A percentile compares a stretch with the other conserved stretches of the same genome.
These are phyloP conservation scores for Gerris lacustris DNA, from an alignment of 2,888 invertebrate genomes.

Conservation along the genomic window DNA sequence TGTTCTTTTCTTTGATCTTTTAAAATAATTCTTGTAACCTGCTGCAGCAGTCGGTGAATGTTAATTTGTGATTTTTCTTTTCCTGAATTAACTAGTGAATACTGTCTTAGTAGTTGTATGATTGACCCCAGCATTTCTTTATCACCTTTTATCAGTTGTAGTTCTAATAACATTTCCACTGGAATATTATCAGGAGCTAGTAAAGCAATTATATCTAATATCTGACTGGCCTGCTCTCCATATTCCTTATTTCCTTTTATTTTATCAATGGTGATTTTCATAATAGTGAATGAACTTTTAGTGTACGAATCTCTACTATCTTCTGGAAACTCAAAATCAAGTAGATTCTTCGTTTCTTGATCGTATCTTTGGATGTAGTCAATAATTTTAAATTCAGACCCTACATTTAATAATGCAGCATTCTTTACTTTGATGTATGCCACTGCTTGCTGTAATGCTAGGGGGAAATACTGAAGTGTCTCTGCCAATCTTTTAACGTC, in stretches of 20 bases:
- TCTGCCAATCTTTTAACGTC: slow-evolving; percentile 14
- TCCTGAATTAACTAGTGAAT: slow-evolving; percentile 13
- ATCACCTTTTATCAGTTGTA: neutral
- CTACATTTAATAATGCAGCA: slow-evolving; percentile 8
- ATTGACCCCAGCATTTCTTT: slow-evolving; percentile 6
- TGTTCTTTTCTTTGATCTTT: slow-evolving; percentile 10
- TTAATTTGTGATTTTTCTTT: slow-evolving; percentile 2
- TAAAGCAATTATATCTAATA: slow-evolving; percentile 18
- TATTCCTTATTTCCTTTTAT: slow-evolving; percentile 13
- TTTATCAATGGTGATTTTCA: slow-evolving; percentile 16
- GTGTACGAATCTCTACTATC: slow-evolving; percentile 15
- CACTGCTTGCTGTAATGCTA: slow-evolving; percentile 22
- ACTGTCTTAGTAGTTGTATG: slow-evolving; percentile 17
- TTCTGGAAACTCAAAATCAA: slow-evolving; percentile 17
- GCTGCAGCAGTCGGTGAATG: slow-evolving; percentile 18
- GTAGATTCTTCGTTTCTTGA: slow-evolving; percentile 2
- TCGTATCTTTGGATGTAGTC: slow-evolving; percentile 15
- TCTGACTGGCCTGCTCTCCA: slow-evolving; percentile 14
- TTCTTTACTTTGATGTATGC: slow-evolving; percentile 16
- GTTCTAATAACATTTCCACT: slow-evolving; percentile 11
- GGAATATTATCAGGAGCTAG: slow-evolving; percentile 19
- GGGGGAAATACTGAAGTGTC: slow-evolving; percentile 17
- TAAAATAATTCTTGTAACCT: slow-evolving; percentile 16
- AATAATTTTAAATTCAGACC: slow-evolving; percentile 8
- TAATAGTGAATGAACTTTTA: slow-evolving; percentile 16